Evolutionary conservation across 2,113 vertebrate species (phyloP), one percentile per base, ranked within the genome.

Genomic region (Carassius gibelio): DNA sequence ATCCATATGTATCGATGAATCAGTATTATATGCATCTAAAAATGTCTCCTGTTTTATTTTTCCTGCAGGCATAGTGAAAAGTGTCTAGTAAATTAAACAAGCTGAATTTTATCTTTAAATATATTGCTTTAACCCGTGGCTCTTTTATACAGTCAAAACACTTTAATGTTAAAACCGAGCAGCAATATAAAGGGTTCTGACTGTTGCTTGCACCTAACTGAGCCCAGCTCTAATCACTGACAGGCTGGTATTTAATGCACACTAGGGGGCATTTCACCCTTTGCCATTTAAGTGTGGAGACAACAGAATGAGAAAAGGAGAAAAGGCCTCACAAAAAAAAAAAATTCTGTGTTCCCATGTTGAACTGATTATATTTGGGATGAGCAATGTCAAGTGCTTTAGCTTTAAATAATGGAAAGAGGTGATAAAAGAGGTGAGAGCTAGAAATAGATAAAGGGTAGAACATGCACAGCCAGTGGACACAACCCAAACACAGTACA

Each of bases 241-340:
- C 23, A 72, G 55, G 50, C 68, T 72, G 13, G 8, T 69, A 30
- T 79, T 52, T 38, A 68, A 88, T 30, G 84, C 87, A 89, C 88
- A 90, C 90, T 89, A 87, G 88, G 87, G 89, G 90, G 89, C 90
- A 89, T 89, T 87, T 91, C 11, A 9, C 48, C 48, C 48, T 19
- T 55, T 76, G 48, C 48, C 26, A 76, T 76, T 42, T 59, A 57
- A n/a, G n/a, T 17, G 17, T 17, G 8, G 21, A 61, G 34, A 17
- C 69, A 36, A 30, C 9, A n/a, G 13, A 79, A 21, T 10, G 23
- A 72, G 8, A 34, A 26, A 62, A 11, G 3, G 4, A 8, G 6
- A 68, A 68, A 15, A 68, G 64, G 10, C 23, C 4, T 66, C n/a
- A 17, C 26, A 14, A 34, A 8, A 34, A 17, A 3, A 62, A 19